Conservation (phyloP, 1,140 invertebrate species). For the Caenorhabditis remanei region DNA sequence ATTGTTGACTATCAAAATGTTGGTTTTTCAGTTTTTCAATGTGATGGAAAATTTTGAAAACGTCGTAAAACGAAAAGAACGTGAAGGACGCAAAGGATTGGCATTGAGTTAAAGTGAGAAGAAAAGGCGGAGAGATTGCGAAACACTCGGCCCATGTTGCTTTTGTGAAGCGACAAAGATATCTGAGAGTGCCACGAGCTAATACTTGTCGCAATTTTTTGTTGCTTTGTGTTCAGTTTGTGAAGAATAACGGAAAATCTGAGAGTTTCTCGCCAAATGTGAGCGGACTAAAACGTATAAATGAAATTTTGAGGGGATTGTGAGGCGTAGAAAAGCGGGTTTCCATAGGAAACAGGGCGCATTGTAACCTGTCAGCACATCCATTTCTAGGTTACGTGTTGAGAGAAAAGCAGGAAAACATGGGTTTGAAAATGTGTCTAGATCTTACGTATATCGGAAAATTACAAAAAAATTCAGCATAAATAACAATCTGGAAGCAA, state of each 20-base stretch:
- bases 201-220: not conserved
- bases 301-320: not conserved
- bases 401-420: no score
- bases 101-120: conserved; percentile 24
- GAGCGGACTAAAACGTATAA: not conserved
- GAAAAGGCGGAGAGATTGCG: conserved; percentile 44
- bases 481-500: no score
- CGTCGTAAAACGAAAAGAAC: conserved; percentile 8
- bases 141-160: conserved; percentile 3
- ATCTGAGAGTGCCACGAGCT: not conserved
- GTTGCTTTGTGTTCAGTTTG: not conserved
- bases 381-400: no score
- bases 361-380: no score
- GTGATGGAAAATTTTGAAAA: not conserved
- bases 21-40: not conserved
- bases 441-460: no score
- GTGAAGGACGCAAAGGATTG: conserved; percentile 1
- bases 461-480: no score
- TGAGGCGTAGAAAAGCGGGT: not conserved
- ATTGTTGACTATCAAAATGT: not conserved
- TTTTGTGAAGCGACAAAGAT: conserved; percentile 36
- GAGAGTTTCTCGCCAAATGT: not conserved
- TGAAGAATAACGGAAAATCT: not conserved
- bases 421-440: no score
- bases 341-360: not conserved